phyloP scores from a whole-genome alignment of 53 echinoderm and acorn worm species.

The Paelopatides confundens region DNA sequence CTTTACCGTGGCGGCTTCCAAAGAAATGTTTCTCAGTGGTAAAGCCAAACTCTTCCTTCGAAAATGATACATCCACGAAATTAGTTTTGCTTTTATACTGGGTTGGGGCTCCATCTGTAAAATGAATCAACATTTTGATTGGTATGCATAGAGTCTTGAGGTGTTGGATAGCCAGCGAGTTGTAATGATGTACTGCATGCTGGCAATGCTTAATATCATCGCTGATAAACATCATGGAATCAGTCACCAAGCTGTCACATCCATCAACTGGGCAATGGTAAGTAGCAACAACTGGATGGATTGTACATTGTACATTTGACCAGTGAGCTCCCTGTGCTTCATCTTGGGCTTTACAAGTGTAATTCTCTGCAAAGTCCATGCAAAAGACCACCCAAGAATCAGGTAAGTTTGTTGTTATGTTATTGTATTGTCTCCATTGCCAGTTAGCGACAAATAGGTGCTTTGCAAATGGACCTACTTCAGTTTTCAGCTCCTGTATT shows the following conservation, averaged over 20 bases:
- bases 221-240: slow-evolving; percentile 36
- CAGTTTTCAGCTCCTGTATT: not conserved
- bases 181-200: slow-evolving; percentile 21
- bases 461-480: not conserved
- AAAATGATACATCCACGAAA: not conserved
- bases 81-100: slow-evolving; percentile 4
- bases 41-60: slow-evolving; percentile 1
- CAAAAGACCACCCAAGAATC: slow-evolving; percentile 33
- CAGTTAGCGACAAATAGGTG: not conserved
- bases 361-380: slow-evolving; percentile 51
- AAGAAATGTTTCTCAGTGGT: slow-evolving; percentile 4
- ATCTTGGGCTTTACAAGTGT: slow-evolving; percentile 53
- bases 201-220: slow-evolving; percentile 35
- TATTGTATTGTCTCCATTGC: not conserved
- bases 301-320: slow-evolving; percentile 46
- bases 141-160: not conserved
- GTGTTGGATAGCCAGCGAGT: not conserved
- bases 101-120: slow-evolving; percentile 5
- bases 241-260: slow-evolving; percentile 39
- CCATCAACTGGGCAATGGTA: slow-evolving; percentile 24
- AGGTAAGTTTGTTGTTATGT: not conserved
- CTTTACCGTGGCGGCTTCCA: slow-evolving; percentile 57
- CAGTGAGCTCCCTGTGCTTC: slow-evolving; percentile 59
- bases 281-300: slow-evolving; percentile 51
- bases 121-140: not conserved